Percentiles rank a stretch among this genome's conserved stretches.
Conservation (phyloP, 1,140 invertebrate genomes). For the Helicorthomorpha holstii region DNA sequence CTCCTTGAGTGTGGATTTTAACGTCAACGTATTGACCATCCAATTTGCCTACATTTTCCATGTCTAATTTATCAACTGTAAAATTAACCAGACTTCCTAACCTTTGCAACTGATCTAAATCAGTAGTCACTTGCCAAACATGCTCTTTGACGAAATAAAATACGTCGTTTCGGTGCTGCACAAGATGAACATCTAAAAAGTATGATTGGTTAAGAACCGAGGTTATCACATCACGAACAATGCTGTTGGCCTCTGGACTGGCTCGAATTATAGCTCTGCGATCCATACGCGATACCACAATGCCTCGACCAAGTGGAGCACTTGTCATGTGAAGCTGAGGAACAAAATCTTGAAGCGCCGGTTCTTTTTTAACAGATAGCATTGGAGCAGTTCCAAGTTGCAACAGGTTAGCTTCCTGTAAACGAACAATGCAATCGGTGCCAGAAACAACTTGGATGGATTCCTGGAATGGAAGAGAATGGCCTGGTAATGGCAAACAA, state of each 20-base stretch:
- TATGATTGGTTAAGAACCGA: constrained; percentile 84
- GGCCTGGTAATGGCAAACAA: constrained; percentile 19
- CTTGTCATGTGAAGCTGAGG: constrained; percentile 31
- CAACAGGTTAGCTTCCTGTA: constrained; percentile 6
- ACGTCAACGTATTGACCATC: constrained; percentile 40
- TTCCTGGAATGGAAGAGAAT: constrained; percentile 12
- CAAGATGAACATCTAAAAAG: constrained; percentile 70
- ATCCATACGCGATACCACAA: constrained; percentile 59
- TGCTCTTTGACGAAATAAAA: constrained; percentile 92
- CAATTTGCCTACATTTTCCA: constrained; percentile 18
- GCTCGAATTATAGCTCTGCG: constrained; percentile 67
- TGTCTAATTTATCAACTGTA: constrained; percentile 72
- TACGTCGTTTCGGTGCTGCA: constrained; percentile 76
- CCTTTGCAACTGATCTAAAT: constrained; percentile 63
- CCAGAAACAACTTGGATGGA: constrained; percentile 12
- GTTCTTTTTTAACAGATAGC: constrained; percentile 14
- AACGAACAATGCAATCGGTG: constrained; percentile 18
- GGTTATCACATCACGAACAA: constrained; percentile 79
- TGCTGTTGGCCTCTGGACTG: constrained; percentile 67
- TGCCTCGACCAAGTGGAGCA: constrained; percentile 71
- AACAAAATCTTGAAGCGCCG: constrained; percentile 35
- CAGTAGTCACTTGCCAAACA: constrained; percentile 66
- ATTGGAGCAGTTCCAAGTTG: not conserved
- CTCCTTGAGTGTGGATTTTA: constrained; percentile 50
- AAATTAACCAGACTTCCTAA: constrained; percentile 71